Evolutionary conservation across 2,888 invertebrate genomes (phyloP).

Genomic region (Sipunculus nudus): DNA sequence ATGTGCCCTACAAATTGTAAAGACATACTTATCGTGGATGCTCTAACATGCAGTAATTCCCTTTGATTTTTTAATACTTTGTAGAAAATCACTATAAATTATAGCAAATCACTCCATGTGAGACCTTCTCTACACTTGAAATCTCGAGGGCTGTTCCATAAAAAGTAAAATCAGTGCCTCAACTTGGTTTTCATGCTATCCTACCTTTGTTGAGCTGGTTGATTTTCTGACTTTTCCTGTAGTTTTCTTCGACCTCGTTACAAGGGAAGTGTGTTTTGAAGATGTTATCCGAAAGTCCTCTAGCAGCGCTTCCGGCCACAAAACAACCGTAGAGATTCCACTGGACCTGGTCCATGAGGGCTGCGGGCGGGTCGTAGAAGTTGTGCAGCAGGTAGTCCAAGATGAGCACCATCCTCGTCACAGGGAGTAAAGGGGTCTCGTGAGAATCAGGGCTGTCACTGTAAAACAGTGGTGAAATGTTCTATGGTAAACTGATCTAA

Average conservation of each 20-base stretch:
- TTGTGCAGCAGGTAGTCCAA: conserved; percentile 95
- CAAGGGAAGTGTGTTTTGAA: conserved; percentile 76
- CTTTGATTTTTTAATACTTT: no score
- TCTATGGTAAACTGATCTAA: no score
- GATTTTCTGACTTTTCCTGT: conserved; percentile 56
- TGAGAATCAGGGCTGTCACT: no score
- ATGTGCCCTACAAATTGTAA: no score
- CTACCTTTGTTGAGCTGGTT: conserved; percentile 18
- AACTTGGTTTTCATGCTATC: background rate
- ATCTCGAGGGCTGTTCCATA: no score
- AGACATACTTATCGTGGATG: no score
- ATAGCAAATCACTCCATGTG: no score
- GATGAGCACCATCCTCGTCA: conserved; percentile 80
- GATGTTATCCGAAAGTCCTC: conserved; percentile 65
- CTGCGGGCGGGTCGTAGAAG: conserved; percentile 84
- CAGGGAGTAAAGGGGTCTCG: conserved; percentile 55
- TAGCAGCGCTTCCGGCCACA: background rate
- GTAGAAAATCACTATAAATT: no score
- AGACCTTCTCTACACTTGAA: no score
- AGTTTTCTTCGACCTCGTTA: conserved; percentile 81
- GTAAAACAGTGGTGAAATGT: no score
- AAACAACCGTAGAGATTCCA: conserved; percentile 76
- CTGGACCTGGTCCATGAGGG: conserved; percentile 69
- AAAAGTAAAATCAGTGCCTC: no score
- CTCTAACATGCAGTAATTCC: no score